Base-by-base conservation (phyloP, 2,888 invertebrate genomes). In the Ornithoptera alexandrae region DNA sequence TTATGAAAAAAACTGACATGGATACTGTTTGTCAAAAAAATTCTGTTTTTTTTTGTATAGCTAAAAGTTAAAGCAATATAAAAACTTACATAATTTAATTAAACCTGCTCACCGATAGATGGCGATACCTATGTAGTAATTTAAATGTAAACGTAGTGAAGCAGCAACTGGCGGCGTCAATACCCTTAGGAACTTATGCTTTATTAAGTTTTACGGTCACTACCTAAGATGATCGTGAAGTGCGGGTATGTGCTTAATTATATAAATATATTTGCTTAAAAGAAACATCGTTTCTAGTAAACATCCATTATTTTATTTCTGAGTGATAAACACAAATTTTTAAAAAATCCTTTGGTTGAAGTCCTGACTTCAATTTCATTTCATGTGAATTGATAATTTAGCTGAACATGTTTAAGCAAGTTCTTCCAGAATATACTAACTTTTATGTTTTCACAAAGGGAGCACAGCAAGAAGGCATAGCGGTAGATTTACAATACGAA, bases 191-290 rank as follows among this genome's bases (percentile, higher is more conserved):
- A 70, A 71, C 70, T 72, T 74, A 74, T 72, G 74, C 73, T 62
- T 70, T 72, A 71, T 73, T 75, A 72, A 74, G 69, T 73, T 75
- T 74, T 74, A 74, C 73, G 74, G 73, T 72, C 67, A 20, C 46
- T 15, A 63, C 53, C 63, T 42, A 60, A 64, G 64, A 62, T 56
- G 36, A 58, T 67, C 69, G 67, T 56, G 67, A 69, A 61, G 62
- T 67, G 59, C 59, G 66, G 61, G 57, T 63, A 57, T 64, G 56
- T 67, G 64, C 69, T 61, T 61, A 20, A 64, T 60, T 66, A 63
- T 60, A 60, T 56, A 62, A 20, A 18, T 46, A 42, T 65, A 63
- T 67, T 62, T 63, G 70, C 36, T 66, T 63, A 36, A 62, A 66
- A 58, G 50, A 58, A 62, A 46, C 65, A 69, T 69, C 36, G 50